These are phyloP conservation scores for Bradysia coprophila DNA, from an alignment of 1,140 invertebrate genomes.

Conservation along the genomic window DNA sequence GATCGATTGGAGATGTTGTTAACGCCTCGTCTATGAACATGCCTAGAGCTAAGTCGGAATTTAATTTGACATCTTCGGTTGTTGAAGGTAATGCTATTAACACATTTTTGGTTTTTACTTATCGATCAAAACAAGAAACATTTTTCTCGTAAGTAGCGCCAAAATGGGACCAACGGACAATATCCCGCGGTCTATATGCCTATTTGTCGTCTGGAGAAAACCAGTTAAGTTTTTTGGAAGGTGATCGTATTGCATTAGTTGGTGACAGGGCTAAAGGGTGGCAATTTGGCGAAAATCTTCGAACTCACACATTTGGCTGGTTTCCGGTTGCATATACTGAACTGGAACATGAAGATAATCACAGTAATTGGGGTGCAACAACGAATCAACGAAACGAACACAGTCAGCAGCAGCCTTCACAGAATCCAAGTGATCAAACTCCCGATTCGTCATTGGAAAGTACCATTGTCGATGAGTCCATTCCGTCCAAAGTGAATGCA, in stretches of 20 bases:
- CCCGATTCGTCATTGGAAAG: conserved; percentile 1
- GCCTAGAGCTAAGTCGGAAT: conserved; percentile 69
- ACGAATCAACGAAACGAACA: conserved; percentile 1
- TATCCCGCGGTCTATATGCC: conserved; percentile 71
- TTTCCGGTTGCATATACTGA: conserved; percentile 88
- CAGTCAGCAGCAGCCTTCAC: background rate
- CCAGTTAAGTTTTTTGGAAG: conserved; percentile 80
- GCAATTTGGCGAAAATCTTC: conserved; percentile 86
- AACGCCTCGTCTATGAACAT: conserved; percentile 35
- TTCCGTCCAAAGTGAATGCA: background rate
- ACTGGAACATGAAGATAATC: conserved; percentile 11
- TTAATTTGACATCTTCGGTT: conserved; percentile 53
- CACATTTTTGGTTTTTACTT: background rate
- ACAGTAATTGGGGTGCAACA: conserved; percentile 4
- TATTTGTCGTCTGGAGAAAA: conserved; percentile 82
- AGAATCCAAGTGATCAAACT: background rate
- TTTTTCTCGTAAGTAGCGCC: conserved; percentile 14
- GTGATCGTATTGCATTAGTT: conserved; percentile 71
- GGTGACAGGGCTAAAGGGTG: conserved; percentile 85
- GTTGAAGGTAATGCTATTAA: conserved; percentile 7
- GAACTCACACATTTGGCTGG: conserved; percentile 81
- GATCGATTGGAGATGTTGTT: conserved; percentile 41
- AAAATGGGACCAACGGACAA: conserved; percentile 30
- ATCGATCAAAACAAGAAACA: background rate
- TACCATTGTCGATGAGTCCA: background rate